Base-by-base conservation (phyloP, 2,113 vertebrate genomes). In the Nycticorax nycticorax region DNA sequence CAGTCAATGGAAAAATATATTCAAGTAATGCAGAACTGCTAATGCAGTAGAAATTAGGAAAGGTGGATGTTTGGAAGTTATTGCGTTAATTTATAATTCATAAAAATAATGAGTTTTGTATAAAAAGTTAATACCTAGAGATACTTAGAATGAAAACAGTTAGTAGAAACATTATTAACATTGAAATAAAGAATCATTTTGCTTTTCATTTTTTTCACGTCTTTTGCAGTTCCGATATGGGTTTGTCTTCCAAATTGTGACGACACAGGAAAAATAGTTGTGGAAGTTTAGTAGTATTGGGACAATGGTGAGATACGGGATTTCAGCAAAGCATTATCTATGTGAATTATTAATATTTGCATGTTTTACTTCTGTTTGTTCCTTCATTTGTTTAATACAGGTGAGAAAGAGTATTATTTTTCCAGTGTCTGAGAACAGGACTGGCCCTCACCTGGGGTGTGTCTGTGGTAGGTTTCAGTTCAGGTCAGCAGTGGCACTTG, bases 81-180 rank as follows among this genome's bases (percentile, higher is more conserved):
- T 47, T 92, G 14, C 47, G 15, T 86, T 88, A 76, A 85, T 95
- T 85, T 73, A 33, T 56, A 88, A 82, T 73, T 73, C 41, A 87
- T 93, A 69, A 81, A 90, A 88, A 71, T 84, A 89, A 96, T 92
- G 77, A 68, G 33, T 81, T 92, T 81, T 82, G 12, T 68, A 28
- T 72, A 56, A 78, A 78, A 81, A 89, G 57, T 82, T 95, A 76
- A 27, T 69, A 73, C 85, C 67, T 89, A 0, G 1, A 79, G 57
- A 50, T 68, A 57, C 32, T 57, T 76, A 12, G 41, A 66, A 64
- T 66, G 57, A 85, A 95, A 91, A 50, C 6, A 39, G 22, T 84
- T 87, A 93, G 79, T 93, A 72, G 69, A 87, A 92, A 50, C 21
- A 22, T 84, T 73, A 71, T 88, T 89, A 67, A 27, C n/a, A n/a